Evolutionary conservation across 2,113 vertebrate genomes (phyloP).

Genomic region (Neopipo cinnamomea): DNA sequence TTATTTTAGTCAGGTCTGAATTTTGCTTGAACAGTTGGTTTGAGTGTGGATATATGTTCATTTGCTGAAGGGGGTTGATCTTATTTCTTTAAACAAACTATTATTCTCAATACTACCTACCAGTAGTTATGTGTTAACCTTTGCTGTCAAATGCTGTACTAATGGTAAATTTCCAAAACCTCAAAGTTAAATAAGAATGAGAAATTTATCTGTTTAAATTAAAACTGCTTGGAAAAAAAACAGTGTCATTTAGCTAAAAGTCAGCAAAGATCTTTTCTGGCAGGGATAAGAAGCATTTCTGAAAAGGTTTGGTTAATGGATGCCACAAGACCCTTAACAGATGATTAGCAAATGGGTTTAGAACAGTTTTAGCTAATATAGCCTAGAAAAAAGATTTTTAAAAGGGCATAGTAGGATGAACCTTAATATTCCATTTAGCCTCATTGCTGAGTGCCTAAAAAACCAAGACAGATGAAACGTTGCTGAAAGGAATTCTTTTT

Average conservation of each 20-base stretch:
- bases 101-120: background rate
- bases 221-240: background rate
- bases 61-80: background rate
- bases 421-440: background rate
- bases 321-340: background rate
- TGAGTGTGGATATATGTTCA: background rate
- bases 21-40: background rate
- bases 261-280: background rate
- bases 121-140: background rate
- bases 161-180: background rate
- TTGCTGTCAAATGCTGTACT: background rate
- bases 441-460: background rate
- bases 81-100: background rate
- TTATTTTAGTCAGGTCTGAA: background rate
- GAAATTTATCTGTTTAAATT: background rate
- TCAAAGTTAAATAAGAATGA: background rate
- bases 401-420: background rate
- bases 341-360: background rate
- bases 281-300: background rate
- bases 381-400: background rate
- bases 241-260: background rate
- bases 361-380: background rate
- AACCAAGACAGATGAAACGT: background rate
- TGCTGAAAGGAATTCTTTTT: background rate
- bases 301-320: background rate